These are phyloP conservation scores for Nannoperca australis DNA, from an alignment of 2,797 vertebrate species.

Conservation along the genomic window DNA sequence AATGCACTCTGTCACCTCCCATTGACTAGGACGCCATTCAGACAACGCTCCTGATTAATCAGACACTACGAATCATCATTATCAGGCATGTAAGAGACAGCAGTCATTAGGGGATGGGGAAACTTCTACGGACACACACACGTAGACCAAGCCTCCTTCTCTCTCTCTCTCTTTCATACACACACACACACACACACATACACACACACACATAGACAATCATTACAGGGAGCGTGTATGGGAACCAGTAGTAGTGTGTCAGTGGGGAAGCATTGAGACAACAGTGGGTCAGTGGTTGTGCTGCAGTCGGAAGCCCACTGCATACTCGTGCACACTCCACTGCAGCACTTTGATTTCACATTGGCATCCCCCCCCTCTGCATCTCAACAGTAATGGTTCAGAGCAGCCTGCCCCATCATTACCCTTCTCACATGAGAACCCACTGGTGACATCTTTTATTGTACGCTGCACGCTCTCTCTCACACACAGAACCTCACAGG, in stretches of 20 bases:
- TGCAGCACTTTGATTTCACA: slow-evolving; percentile 80
- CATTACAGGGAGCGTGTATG: slow-evolving; percentile 31
- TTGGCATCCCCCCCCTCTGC: slow-evolving; percentile 69
- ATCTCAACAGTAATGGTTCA: slow-evolving; percentile 68
- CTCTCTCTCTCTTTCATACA: background rate
- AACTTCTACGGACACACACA: slow-evolving; percentile 43
- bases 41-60: slow-evolving; percentile 55
- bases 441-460: slow-evolving; percentile 73
- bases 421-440: slow-evolving; percentile 80
- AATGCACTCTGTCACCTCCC: slow-evolving; percentile 62
- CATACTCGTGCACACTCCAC: slow-evolving; percentile 77
- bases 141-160: background rate
- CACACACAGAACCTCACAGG: slow-evolving; percentile 33
- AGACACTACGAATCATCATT: slow-evolving; percentile 55
- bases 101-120: slow-evolving; percentile 51
- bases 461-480: slow-evolving; percentile 11
- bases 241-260: slow-evolving; percentile 74
- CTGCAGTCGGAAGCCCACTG: slow-evolving; percentile 79
- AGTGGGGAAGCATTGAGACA: slow-evolving; percentile 73
- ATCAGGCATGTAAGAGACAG: slow-evolving; percentile 57
- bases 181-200: background rate
- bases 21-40: slow-evolving; percentile 56
- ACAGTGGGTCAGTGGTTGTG: slow-evolving; percentile 80
- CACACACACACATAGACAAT: slow-evolving; percentile 20
- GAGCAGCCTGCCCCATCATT: slow-evolving; percentile 75